These are phyloP conservation scores for Acipenser transmontanus DNA, from an alignment of 2,797 vertebrate genomes.

Conservation along the genomic window DNA sequence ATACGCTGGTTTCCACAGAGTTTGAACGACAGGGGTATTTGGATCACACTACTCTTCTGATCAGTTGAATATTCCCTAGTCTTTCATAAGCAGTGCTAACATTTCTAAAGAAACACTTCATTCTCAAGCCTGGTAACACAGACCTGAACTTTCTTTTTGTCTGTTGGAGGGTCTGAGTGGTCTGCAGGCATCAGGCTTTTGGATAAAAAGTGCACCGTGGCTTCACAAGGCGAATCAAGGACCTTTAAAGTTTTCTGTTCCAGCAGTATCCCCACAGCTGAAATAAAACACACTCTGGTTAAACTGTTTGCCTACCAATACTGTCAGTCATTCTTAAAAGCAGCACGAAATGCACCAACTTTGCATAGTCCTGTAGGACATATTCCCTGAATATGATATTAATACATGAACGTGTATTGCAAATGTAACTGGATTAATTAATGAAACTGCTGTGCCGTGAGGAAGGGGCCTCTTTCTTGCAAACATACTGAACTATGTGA, in stretches of 20 bases:
- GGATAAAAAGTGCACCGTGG: background rate
- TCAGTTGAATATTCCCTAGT: too few relatives aligned
- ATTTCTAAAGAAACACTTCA: too few relatives aligned
- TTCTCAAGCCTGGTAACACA: background rate
- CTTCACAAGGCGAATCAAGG: background rate
- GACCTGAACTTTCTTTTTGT: background rate
- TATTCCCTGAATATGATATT: conserved; percentile 28
- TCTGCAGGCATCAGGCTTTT: background rate
- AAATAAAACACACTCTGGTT: background rate
- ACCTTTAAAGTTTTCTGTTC: background rate
- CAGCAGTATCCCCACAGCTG: background rate
- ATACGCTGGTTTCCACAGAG: too few relatives aligned
- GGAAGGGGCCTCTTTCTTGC: too few relatives aligned
- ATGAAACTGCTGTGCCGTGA: background rate
- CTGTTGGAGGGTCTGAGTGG: background rate
- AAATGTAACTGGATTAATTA: background rate
- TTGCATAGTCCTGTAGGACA: background rate
- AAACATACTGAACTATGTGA: too few relatives aligned
- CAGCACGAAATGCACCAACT: background rate
- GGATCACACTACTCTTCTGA: too few relatives aligned
- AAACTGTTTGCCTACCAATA: background rate
- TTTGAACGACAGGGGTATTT: too few relatives aligned
- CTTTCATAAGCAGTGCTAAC: too few relatives aligned
- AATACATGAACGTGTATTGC: background rate
- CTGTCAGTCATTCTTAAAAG: background rate